Conservation (phyloP, 2,888 invertebrate species). For the Terebella lapidaria region DNA sequence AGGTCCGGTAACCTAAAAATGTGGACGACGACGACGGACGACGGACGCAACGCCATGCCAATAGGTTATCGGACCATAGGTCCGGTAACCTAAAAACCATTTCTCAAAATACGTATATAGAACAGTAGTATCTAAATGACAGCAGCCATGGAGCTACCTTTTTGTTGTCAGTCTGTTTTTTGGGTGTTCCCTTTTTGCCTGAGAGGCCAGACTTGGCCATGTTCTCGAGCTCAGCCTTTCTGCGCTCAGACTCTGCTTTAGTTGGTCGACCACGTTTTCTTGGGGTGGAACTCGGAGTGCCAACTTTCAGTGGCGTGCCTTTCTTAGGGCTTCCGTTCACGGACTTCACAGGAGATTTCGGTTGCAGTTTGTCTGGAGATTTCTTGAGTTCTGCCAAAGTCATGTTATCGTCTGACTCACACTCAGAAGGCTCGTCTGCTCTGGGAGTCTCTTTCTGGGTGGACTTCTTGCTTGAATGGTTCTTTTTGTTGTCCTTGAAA, state of each 20-base stretch:
- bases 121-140: too few species aligned
- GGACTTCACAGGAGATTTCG: not conserved
- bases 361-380: not conserved
- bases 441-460: not conserved
- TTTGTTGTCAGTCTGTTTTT: too few species aligned
- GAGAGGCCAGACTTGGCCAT: too few species aligned
- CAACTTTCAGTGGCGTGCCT: not conserved
- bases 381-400: not conserved
- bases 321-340: not conserved
- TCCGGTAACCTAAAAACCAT: too few species aligned
- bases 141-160: too few species aligned
- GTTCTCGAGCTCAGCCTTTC: not conserved
- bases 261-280: slow-evolving; percentile 8
- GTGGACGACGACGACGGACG: too few species aligned
- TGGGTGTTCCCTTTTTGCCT: too few species aligned
- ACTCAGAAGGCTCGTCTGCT: not conserved
- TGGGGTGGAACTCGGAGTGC: not conserved
- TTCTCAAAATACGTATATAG: too few species aligned
- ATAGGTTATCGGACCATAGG: too few species aligned
- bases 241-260: not conserved
- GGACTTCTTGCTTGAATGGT: not conserved
- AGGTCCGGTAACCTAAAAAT: too few species aligned
- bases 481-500: not conserved
- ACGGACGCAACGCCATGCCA: too few species aligned
- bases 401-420: not conserved